phyloP scores from a whole-genome alignment of 2,797 vertebrate genomes.

The Echiichthys vipera region DNA sequence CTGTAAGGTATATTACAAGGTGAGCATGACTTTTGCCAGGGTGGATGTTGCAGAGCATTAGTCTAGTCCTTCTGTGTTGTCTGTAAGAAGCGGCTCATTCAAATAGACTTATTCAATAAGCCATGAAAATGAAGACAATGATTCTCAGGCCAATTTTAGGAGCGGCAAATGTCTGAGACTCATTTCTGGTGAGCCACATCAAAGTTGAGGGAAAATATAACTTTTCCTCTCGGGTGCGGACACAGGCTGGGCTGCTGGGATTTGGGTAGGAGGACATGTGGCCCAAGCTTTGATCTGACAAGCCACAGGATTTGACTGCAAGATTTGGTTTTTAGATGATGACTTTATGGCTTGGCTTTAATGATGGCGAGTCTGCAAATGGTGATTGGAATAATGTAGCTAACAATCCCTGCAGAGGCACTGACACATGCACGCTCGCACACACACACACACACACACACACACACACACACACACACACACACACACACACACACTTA shows the following conservation, averaged over 20 bases:
- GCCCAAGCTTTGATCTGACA: slow-evolving; percentile 75
- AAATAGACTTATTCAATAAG: slow-evolving; percentile 46
- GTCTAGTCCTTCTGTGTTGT: slow-evolving; percentile 1
- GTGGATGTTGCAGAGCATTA: background rate
- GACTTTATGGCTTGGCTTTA: slow-evolving; percentile 63
- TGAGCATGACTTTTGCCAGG: background rate
- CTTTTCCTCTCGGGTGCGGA: slow-evolving; percentile 78
- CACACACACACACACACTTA: background rate
- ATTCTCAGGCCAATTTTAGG: slow-evolving; percentile 63
- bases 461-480: background rate
- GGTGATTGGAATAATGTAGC: slow-evolving; percentile 47
- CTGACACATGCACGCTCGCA: slow-evolving; percentile 2
- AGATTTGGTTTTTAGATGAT: slow-evolving; percentile 70
- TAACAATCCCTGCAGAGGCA: slow-evolving; percentile 23
- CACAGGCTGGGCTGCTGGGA: slow-evolving; percentile 58
- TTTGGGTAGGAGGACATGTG: slow-evolving; percentile 72
- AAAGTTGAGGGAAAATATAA: slow-evolving; percentile 76
- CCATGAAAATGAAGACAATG: slow-evolving; percentile 62
- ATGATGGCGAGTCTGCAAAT: slow-evolving; percentile 30
- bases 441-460: background rate
- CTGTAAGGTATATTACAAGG: background rate
- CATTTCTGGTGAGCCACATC: slow-evolving; percentile 80
- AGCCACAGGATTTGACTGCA: slow-evolving; percentile 63
- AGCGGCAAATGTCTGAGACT: slow-evolving; percentile 61
- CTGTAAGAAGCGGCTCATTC: slow-evolving; percentile 22